Evolutionary conservation across 2,113 vertebrate genomes (phyloP).

Genomic region (Crotalus viridis): DNA sequence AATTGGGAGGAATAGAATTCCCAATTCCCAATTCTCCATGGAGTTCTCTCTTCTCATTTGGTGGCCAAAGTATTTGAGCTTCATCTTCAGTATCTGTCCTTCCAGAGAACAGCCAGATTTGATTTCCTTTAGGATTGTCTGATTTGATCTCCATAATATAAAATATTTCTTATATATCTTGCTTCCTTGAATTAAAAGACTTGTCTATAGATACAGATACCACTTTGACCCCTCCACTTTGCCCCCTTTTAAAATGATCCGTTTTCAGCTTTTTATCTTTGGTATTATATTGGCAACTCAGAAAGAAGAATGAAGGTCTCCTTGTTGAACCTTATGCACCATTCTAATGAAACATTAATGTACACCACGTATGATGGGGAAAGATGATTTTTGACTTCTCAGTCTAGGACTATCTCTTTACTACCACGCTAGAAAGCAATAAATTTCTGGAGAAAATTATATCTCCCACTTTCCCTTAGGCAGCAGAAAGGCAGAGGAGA

Average conservation of each 20-base stretch:
- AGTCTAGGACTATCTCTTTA: neutral
- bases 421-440: neutral
- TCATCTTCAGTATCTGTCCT: no score
- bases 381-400: neutral
- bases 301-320: neutral
- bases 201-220: neutral
- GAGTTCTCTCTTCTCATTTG: no score
- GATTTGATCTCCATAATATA: no score
- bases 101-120: no score
- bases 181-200: neutral
- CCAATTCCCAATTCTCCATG: no score
- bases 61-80: no score
- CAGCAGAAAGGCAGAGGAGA: neutral
- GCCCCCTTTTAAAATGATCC: neutral
- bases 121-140: no score
- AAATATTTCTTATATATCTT: neutral
- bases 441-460: neutral
- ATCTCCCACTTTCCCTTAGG: neutral
- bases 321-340: neutral
- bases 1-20: neutral
- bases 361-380: neutral
- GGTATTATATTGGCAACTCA: neutral
- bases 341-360: neutral
- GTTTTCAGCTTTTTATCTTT: neutral
- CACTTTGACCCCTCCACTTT: neutral